A percentile compares a stretch with the other conserved stretches of the same genome.
Evolutionary conservation across 2,113 vertebrate species (phyloP).

Genomic region (Callipepla californica): DNA sequence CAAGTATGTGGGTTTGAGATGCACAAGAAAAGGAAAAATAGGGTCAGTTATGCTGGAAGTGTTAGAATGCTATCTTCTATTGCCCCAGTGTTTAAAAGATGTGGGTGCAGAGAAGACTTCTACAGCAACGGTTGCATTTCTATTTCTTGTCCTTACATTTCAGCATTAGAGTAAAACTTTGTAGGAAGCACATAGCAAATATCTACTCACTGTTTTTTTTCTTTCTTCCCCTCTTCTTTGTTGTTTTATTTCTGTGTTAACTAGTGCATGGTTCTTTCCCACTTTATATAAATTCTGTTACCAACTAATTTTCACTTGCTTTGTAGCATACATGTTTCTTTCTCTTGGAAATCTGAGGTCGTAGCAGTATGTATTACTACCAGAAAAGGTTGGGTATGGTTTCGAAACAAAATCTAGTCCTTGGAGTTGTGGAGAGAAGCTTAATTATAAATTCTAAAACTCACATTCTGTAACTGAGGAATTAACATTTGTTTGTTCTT

Average conservation of each 20-base stretch:
- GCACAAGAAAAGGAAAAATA: not conserved
- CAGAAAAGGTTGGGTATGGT: not conserved
- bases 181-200: not conserved
- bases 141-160: not conserved
- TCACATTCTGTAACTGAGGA: accelerated
- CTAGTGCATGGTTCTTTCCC: not conserved
- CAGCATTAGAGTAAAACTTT: not conserved
- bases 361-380: not conserved
- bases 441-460: not conserved
- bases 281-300: not conserved
- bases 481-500: not conserved
- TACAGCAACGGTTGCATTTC: not conserved
- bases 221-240: not conserved
- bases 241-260: not conserved
- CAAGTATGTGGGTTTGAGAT: accelerated
- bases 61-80: not conserved
- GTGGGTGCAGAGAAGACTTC: not conserved
- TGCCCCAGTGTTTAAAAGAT: not conserved
- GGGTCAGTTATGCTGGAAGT: not conserved
- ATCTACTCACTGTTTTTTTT: not conserved
- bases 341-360: not conserved
- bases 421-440: not conserved
- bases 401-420: not conserved
- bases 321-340: not conserved
- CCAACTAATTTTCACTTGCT: not conserved